Percentiles rank a stretch among this genome's conserved stretches.
Conservation (phyloP, 2,797 vertebrate species). For the Phoebastria nigripes region DNA sequence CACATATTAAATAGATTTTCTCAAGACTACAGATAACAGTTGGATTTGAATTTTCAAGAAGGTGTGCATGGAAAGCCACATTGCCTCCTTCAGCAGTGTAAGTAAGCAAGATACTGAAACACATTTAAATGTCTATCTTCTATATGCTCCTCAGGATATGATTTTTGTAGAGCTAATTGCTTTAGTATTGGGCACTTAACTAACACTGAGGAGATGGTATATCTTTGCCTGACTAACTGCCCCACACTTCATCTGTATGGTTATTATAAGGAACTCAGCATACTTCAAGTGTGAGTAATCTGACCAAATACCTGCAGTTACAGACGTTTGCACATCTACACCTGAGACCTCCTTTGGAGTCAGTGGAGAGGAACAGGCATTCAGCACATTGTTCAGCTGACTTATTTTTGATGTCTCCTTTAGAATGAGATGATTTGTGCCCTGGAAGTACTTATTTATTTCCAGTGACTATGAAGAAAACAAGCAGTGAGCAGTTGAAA, state of each 20-base stretch:
- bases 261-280: neutral
- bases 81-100: neutral
- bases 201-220: neutral
- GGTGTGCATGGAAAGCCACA: neutral
- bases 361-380: neutral
- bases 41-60: neutral
- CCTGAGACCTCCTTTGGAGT: neutral
- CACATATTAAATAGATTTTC: neutral
- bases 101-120: neutral
- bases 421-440: neutral
- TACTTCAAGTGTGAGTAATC: neutral
- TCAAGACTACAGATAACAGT: neutral
- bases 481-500: neutral
- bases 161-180: neutral
- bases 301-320: neutral
- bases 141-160: neutral
- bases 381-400: neutral
- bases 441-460: neutral
- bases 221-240: neutral
- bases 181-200: neutral
- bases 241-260: neutral
- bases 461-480: neutral
- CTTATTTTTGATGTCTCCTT: neutral
- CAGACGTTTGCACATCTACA: neutral
- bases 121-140: neutral